Base-by-base conservation (phyloP, 2,797 vertebrate genomes). In the Phataginus tricuspis region DNA sequence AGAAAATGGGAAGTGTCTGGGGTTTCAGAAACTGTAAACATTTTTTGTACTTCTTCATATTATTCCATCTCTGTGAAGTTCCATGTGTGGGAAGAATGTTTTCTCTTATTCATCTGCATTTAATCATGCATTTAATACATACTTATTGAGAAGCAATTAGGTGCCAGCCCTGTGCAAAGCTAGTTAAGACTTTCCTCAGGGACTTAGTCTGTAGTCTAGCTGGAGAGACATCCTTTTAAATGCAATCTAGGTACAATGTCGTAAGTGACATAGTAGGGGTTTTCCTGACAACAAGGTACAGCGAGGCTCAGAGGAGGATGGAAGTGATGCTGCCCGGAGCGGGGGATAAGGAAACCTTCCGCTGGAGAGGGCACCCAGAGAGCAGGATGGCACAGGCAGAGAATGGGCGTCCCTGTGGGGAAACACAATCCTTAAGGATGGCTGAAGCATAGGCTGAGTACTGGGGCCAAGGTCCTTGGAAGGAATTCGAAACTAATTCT, bases 1-100 rank as follows among this genome's bases (percentile, higher is more conserved):
- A 90, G 45, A 79, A 94, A 55, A 79, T 16, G n/a, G 27, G 78
- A 86, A 51, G 45, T 90, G 88, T 80, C 86, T 45, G n/a, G 59
- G 45, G 0, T 66, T 78, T 85, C 59, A 51, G 74, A 29, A 82
- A 80, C 37, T 77, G 7, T 69, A 49, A 78, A 61, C 42, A 15
- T 21, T 49, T 5, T 66, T 68, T 37, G 6, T 72, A 68, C 34
- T 14, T 80, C 68, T 94, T 87, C 31, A 7, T 83, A 66, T 82
- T 86, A 79, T 68, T 79, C 21, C 25, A 75, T 57, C 59, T 69
- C 31, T 79, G 10, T 80, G 85, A 95, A 80, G 85, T 86, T 82
- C 31, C n/a, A 12, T 23, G 6, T 39, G 19, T 78, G 71, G 39
- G 87, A 92, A 84, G 72, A 25, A 34, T 27, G 9, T 31, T 42